A percentile compares a stretch with the other conserved stretches of the same genome.
These are phyloP conservation scores for Frankliniella fusca DNA, from an alignment of 2,888 invertebrate genomes.

Conservation along the genomic window DNA sequence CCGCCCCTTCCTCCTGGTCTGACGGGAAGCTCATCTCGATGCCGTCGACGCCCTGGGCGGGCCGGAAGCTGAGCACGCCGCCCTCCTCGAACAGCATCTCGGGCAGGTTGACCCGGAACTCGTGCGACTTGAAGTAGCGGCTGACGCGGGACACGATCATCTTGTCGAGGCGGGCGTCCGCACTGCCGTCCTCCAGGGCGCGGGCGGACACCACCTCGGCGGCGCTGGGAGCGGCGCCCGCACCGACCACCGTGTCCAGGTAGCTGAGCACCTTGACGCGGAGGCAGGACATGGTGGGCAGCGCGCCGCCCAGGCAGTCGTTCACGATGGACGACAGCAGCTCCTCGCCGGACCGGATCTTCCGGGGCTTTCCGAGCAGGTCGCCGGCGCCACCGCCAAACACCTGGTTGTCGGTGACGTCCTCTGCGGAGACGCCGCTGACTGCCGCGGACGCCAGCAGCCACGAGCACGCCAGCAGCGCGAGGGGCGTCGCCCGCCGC, in stretches of 20 bases:
- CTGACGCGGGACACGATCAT: conserved; percentile 69
- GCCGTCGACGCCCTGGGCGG: conserved; percentile 45
- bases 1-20: conserved; percentile 32
- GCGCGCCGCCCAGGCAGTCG: conserved; percentile 63
- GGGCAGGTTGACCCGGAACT: conserved; percentile 68
- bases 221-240: conserved; percentile 50
- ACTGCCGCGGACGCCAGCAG: conserved; percentile 29
- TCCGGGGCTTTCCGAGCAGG: conserved; percentile 49
- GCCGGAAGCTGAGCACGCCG: conserved; percentile 46
- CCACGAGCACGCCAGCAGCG: conserved; percentile 27
- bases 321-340: conserved; percentile 66
- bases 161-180: conserved; percentile 44
- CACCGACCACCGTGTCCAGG: conserved; percentile 59
- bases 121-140: conserved; percentile 67
- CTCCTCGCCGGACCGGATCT: conserved; percentile 61
- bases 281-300: conserved; percentile 61
- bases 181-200: conserved; percentile 35
- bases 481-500: conserved; percentile 28
- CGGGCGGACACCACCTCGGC: conserved; percentile 41
- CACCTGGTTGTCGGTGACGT: conserved; percentile 55
- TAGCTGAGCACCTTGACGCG: conserved; percentile 65
- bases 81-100: conserved; percentile 65
- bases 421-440: conserved; percentile 51
- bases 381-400: conserved; percentile 37
- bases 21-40: conserved; percentile 48